Conservation (phyloP, 2,113 vertebrate genomes). For the western clawed frog (Xenopus tropicalis) region DNA sequence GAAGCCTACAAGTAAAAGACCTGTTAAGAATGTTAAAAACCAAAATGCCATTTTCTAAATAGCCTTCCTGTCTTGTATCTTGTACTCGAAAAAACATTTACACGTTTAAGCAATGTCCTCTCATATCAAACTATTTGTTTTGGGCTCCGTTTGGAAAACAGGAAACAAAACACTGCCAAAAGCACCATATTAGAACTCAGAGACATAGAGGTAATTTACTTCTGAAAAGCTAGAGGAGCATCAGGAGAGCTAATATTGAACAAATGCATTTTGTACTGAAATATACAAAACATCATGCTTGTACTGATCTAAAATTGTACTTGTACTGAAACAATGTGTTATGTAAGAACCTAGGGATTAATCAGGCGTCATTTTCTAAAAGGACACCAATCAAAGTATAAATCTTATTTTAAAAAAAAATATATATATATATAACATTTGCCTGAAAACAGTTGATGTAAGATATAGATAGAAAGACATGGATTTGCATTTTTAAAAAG, state of each 20-base stretch:
- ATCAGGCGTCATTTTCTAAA: too few species aligned
- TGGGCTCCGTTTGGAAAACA: neutral
- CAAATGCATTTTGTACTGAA: neutral
- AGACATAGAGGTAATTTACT: too few species aligned
- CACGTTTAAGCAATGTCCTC: conserved; percentile 16
- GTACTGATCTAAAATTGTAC: neutral
- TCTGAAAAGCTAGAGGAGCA: too few species aligned
- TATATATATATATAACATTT: too few species aligned
- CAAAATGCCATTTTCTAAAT: conserved; percentile 29
- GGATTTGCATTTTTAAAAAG: too few species aligned
- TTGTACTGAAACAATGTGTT: too few species aligned
- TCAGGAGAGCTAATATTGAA: too few species aligned
- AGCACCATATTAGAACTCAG: neutral
- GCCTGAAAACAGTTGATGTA: too few species aligned
- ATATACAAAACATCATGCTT: conserved; percentile 1
- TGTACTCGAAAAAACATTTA: conserved; percentile 21
- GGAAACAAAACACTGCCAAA: neutral
- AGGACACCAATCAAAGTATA: too few species aligned
- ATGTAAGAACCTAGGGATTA: too few species aligned
- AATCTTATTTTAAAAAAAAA: too few species aligned
- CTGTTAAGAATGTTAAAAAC: conserved; percentile 30
- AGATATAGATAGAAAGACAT: too few species aligned
- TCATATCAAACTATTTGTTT: neutral
- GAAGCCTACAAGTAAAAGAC: conserved; percentile 32
- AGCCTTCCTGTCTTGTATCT: conserved; percentile 17